Evolutionary conservation across 2,797 vertebrate species (phyloP).

Genomic region (Podargus strigoides): DNA sequence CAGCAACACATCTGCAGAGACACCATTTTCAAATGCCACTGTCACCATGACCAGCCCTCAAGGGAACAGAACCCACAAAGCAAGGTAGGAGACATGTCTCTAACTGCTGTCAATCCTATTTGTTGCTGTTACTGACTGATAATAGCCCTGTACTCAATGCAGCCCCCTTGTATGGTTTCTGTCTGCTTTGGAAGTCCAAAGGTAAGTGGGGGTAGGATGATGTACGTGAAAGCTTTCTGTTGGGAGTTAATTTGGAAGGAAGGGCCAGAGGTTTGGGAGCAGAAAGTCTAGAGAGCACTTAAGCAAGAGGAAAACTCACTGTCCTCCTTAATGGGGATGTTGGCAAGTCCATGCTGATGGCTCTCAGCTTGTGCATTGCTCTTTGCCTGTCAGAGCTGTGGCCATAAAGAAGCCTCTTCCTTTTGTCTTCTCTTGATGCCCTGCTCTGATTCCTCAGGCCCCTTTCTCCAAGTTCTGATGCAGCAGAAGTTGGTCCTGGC

Average conservation of each 20-base stretch:
- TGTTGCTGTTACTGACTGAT: not conserved
- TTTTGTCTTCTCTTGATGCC: not conserved
- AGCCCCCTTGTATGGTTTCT: not conserved
- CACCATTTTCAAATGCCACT: conserved; percentile 76
- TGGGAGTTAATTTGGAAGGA: not conserved
- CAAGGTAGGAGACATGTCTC: conserved; percentile 79
- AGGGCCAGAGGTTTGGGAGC: not conserved
- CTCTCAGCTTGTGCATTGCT: not conserved
- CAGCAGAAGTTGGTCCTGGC: conserved; percentile 59
- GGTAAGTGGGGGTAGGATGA: conserved; percentile 46
- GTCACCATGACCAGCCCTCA: conserved; percentile 63
- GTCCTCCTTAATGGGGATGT: not conserved
- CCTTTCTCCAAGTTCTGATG: not conserved
- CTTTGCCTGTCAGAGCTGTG: not conserved
- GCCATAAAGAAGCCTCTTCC: not conserved
- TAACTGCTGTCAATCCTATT: not conserved
- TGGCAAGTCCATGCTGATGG: not conserved
- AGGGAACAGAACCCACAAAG: conserved; percentile 85
- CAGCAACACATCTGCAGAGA: conserved; percentile 82
- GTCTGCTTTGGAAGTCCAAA: not conserved
- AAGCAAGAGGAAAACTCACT: not conserved
- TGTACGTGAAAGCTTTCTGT: not conserved
- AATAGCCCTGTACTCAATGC: not conserved
- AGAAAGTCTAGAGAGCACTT: not conserved
- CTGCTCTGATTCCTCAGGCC: not conserved